A percentile compares a stretch with the other conserved stretches of the same genome.
Conservation (phyloP, 2,797 vertebrate genomes). For the Spinus pinus region DNA sequence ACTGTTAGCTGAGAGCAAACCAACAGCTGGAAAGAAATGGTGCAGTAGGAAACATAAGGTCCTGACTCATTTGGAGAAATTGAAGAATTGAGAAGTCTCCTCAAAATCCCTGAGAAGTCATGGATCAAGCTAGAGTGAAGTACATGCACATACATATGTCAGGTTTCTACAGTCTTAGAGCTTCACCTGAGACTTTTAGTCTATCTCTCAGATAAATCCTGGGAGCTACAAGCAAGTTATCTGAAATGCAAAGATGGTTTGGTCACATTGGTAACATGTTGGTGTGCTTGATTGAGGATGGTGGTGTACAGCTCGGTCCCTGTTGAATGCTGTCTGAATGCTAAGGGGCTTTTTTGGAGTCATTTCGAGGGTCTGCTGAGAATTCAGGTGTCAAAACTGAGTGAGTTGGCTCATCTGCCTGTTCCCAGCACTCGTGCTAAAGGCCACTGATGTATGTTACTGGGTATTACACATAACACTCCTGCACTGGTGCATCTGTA, state of each 20-base stretch:
- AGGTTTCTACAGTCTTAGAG: background rate
- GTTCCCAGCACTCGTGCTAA: background rate
- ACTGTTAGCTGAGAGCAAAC: background rate
- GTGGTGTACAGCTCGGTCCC: background rate
- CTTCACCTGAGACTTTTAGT: background rate
- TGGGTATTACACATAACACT: background rate
- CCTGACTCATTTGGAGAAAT: background rate
- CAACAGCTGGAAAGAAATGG: background rate
- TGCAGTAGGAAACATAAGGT: background rate
- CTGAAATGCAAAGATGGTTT: background rate
- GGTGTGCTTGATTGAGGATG: background rate
- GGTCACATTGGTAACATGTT: accelerated
- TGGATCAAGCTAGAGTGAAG: background rate
- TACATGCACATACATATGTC: accelerated
- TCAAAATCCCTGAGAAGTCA: background rate
- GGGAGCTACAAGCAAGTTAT: background rate
- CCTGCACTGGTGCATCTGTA: background rate
- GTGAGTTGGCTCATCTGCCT: background rate
- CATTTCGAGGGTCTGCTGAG: background rate
- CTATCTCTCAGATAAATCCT: background rate
- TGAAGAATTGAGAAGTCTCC: background rate
- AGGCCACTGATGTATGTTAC: accelerated
- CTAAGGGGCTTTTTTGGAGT: background rate
- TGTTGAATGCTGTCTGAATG: background rate
- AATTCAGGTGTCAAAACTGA: background rate